Evolutionary conservation across 2,888 invertebrate genomes (phyloP), one percentile per base, ranked within the genome.

Genomic region (Plusia festucae): DNA sequence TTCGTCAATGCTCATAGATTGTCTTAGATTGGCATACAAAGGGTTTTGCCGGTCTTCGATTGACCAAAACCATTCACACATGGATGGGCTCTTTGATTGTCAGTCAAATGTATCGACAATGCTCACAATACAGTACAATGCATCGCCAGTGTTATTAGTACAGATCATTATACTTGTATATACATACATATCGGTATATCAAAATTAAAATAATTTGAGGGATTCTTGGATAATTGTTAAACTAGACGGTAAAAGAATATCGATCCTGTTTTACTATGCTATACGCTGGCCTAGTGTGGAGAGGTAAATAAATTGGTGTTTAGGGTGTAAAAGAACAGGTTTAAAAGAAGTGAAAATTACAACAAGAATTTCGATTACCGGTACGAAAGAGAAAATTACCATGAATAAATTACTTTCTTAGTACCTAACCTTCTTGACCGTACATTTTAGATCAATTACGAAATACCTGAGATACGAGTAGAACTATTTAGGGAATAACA

Each of bases 31-130:
- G n/a, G 7, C 40, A 40, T 4, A 6, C n/a, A 40, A 40, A 40
- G 40, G 40, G n/a, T 40, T 34, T 7, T 6, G n/a, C 2, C n/a
- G 40, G 40, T 1, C 15, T n/a, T n/a, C n/a, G n/a, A 5, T 6
- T 40, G 40, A 40, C 40, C n/a, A 40, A 40, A 40, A n/a, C 40
- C 40, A 40, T 40, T 40, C 40, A 40, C n/a, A 40, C 40, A 40
- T 40, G n/a, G 40, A 40, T 40, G n/a, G 40, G n/a, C 40, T 40
- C 40, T 40, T 40, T 40, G 40, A 40, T 7, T 40, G 40, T 40
- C 40, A n/a, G 6, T 40, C 6, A 5, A 15, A 40, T 40, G 40
- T 40, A n/a, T 1, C n/a, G n/a, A 40, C n/a, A n/a, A 40, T 40
- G 6, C 15, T n/a, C 40, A 40, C 40, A n/a, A 40, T 3, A 34